A percentile compares a stretch with the other conserved stretches of the same genome.
Evolutionary conservation across 2,888 invertebrate species (phyloP).

Genomic region (Teleogryllus oceanicus): DNA sequence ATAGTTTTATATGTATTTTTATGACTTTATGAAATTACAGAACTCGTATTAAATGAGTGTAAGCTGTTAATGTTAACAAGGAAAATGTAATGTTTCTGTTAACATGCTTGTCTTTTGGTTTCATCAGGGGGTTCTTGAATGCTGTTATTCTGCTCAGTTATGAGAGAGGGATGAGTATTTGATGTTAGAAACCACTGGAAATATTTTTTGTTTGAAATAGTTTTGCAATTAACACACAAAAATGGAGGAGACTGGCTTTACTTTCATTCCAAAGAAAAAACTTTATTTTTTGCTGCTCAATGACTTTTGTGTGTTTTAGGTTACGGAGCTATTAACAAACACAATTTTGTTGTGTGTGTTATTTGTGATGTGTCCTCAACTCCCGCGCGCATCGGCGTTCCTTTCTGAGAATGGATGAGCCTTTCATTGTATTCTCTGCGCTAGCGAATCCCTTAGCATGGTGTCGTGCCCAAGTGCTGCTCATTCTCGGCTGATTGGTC

Average conservation of each 20-base stretch:
- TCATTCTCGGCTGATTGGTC: no score
- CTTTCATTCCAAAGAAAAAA: constrained; percentile 29
- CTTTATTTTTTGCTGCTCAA: constrained; percentile 31
- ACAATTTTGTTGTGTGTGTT: constrained; percentile 29
- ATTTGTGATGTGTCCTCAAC: constrained; percentile 28
- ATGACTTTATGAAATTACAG: neutral
- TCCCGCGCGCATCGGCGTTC: constrained; percentile 35
- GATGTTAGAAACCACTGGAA: constrained; percentile 7
- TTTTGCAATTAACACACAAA: neutral
- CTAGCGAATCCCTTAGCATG: constrained; percentile 8
- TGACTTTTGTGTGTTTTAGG: constrained; percentile 36
- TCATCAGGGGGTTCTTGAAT: neutral
- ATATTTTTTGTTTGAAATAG: neutral
- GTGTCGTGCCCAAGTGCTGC: neutral
- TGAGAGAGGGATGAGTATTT: constrained; percentile 18
- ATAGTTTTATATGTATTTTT: neutral
- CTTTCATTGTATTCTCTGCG: neutral
- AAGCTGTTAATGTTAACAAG: neutral
- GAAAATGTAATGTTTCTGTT: neutral
- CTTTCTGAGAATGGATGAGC: neutral
- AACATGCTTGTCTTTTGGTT: constrained; percentile 18
- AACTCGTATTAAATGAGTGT: neutral
- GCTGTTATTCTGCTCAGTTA: neutral
- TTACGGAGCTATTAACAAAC: constrained; percentile 34
- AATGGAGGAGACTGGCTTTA: constrained; percentile 39